Evolutionary conservation across 2,888 invertebrate species (phyloP), one percentile per base, ranked within the genome.

Genomic region (Myopa testacea): DNA sequence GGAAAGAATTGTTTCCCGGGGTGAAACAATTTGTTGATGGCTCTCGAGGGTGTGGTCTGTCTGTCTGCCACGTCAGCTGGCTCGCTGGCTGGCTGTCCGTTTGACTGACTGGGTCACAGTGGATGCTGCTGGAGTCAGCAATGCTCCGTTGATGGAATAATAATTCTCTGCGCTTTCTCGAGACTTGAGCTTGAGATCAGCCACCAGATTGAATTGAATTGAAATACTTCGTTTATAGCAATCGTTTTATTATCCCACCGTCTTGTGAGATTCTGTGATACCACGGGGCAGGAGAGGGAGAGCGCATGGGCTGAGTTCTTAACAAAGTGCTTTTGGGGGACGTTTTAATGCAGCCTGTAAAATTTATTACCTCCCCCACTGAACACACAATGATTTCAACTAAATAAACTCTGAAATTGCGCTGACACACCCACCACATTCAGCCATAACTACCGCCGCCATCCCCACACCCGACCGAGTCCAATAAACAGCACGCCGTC

Each of bases 151-250:
- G 85, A 86, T 86, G 86, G 85, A 86, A 86, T 85, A 86, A 86
- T 86, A 86, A 86, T 76, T 60, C 45, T 45, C 62, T 26, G 19
- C 26, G 60, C n/a, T n/a, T 26, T 5, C 62, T n/a, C 62, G 45
- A n/a, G n/a, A 1, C 40, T 16, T 45, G 45, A 14, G 34, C 16
- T 14, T 52, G 34, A 75, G 69, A 45, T 58, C 45, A 45, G 34
- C 34, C 71, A 80, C 26, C 81, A 84, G 83, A 86, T 86, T 86
- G 85, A 85, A 86, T 79, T 78, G 78, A 81, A 80, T 86, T 86
- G 85, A 86, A 86, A 85, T 86, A 45, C 83, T 85, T 81, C 83
- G 80, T 86, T 86, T 85, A 86, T 86, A 85, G 85, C 86, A 86
- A 86, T 86, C 86, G 86, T 86, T 86, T 86, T 86, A 86, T 86